Percentiles rank a stretch among this genome's conserved stretches.
Conservation (phyloP, 1,140 invertebrate species). For the Trichonephila clavata region DNA sequence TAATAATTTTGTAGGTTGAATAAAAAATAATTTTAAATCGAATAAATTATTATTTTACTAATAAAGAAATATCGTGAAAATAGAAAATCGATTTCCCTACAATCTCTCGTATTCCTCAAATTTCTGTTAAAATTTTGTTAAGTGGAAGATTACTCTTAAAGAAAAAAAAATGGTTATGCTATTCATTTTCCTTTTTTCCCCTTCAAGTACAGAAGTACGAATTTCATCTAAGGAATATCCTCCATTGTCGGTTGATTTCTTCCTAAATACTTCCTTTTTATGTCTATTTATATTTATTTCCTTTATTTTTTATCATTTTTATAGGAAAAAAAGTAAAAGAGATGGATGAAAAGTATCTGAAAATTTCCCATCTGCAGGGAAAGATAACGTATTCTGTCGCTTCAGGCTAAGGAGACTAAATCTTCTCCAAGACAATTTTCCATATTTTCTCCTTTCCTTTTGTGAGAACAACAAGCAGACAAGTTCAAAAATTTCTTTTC, state of each 20-base stretch:
- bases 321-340: neutral
- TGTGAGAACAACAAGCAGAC: neutral
- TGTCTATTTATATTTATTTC: neutral
- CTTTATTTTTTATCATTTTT: neutral
- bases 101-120: too few relatives aligned
- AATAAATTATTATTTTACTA: too few relatives aligned
- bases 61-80: too few relatives aligned
- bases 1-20: too few relatives aligned
- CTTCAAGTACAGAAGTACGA: too few relatives aligned
- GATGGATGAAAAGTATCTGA: neutral
- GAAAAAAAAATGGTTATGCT: too few relatives aligned
- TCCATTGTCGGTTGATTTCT: neutral
- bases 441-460: neutral
- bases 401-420: neutral
- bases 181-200: too few relatives aligned
- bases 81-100: too few relatives aligned
- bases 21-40: too few relatives aligned
- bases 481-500: neutral
- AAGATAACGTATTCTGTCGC: slow-evolving; percentile 14
- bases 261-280: neutral
- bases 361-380: neutral
- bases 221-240: too few relatives aligned
- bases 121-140: too few relatives aligned
- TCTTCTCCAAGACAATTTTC: neutral
- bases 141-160: too few relatives aligned